Percentiles rank a stretch among this genome's conserved stretches.
These are phyloP conservation scores for Clavelina lepadiformis DNA, from an alignment of 23 tunicate genomes.

Conservation along the genomic window DNA sequence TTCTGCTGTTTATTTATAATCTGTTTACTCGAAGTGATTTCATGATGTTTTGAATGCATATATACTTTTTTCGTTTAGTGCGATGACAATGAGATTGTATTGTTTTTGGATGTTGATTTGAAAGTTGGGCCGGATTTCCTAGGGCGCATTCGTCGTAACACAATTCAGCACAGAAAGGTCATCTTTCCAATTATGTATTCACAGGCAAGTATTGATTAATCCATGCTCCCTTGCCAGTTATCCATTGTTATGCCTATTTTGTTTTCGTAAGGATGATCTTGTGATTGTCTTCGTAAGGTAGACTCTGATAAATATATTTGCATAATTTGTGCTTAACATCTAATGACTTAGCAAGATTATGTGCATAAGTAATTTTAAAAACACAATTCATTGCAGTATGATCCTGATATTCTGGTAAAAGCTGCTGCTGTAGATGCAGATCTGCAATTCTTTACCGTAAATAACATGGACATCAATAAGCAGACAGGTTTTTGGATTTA, in stretches of 20 bases:
- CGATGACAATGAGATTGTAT: conserved; percentile 49
- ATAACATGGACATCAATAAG: conserved; percentile 48
- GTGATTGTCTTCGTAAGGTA: too few relatives aligned
- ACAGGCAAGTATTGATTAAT: conserved; percentile 51
- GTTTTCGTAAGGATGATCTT: too few relatives aligned
- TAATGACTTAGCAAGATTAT: too few relatives aligned
- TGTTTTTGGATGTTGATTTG: conserved; percentile 74
- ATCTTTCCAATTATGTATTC: conserved; percentile 76
- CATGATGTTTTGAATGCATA: not conserved
- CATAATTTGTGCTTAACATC: too few relatives aligned
- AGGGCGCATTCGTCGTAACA: conserved; percentile 54
- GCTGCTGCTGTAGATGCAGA: conserved; percentile 20
- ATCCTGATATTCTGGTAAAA: conserved; percentile 40
- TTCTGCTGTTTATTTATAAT: not conserved
- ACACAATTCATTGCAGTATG: conserved; percentile 24
- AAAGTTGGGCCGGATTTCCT: conserved; percentile 54
- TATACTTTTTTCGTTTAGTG: conserved; percentile 14
- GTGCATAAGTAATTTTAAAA: too few relatives aligned
- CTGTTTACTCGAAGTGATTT: not conserved
- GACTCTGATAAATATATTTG: too few relatives aligned
- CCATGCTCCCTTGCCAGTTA: too few relatives aligned
- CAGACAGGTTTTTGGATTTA: conserved; percentile 91
- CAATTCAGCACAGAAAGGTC: conserved; percentile 43
- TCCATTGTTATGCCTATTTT: too few relatives aligned
- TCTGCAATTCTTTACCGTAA: not conserved